Evolutionary conservation across 1,140 invertebrate species (phyloP), one percentile per base, ranked within the genome.

Genomic region (Callitettix versicolor): DNA sequence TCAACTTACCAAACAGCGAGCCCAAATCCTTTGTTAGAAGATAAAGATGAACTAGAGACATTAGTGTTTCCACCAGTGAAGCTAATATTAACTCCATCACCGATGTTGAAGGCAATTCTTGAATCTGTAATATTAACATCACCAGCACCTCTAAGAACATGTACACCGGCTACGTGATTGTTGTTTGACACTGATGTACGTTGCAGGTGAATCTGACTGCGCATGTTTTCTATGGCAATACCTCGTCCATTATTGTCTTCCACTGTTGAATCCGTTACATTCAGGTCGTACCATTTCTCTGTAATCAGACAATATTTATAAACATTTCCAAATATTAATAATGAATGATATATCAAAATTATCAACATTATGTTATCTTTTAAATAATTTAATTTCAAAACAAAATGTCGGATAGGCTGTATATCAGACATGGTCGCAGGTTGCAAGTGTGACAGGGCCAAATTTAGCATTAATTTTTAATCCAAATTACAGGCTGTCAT

Each of bases 231-330:
- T 6, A 88, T 79, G 3, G 79, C 84, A 43, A 96, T 80, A 22
- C 96, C 96, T 69, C 94, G 83, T 1, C 95, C 95, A 63, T 86
- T 87, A 69, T 99, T 99, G 61, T 88, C 80, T 0, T 81, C 79
- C 36, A 98, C 81, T 20, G 84, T 79, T 15, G 88, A 88, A 59
- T 88, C 82, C 0, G 84, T 86, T 6, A 99, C 77, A 58, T 92
- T 88, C 1, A 98, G 73, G 67, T 96, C 92, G 64, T 85, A 86
- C 44, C 81, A 84, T 78, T 92, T 91, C 55, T 75, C 82, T 82
- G 63, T 7, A 70, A 66, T 34, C 52, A 62, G 42, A 52, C 24
- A 40, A 42, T 1, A 26, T 24, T 51, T 50, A 33, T n/a, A 26
- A 33, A 12, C 43, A 55, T 21, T 21, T 15, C 5, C 17, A 17